Evolutionary conservation across 2,888 invertebrate genomes (phyloP), one percentile per base, ranked within the genome.

Genomic region (Coronaproctus castanopsis): DNA sequence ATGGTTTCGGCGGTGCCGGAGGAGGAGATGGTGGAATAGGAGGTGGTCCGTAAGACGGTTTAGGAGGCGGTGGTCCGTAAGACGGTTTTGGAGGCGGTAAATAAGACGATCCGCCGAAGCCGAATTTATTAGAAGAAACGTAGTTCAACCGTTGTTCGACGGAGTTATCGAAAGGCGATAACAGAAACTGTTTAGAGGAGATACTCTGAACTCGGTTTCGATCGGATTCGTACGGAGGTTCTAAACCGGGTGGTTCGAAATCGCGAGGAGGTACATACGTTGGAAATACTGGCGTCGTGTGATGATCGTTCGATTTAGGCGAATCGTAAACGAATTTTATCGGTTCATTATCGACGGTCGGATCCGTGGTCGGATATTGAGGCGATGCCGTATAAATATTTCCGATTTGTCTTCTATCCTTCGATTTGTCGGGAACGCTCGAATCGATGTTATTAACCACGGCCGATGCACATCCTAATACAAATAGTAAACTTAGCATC

Each of bases 1-100:
- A 60, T 21, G 67, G 68, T 58, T 69, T 68, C 19, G 71, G 69
- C 52, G 68, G 67, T 24, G 63, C 69, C n/a, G 66, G 70, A 64
- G 61, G 67, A 65, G 63, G 64, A 65, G 59, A 67, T 55, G 21
- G 19, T 5, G 55, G 55, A 24, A 51, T 2, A 3, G 53, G 64
- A 20, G 60, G 64, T 20, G 63, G 60, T n/a, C 57, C 68, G 54
- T 65, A 64, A 3, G 59, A 21, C 2, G 61, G 52, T 21, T 68
- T 65, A 54, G 71, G 69, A 1, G 62, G 55, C 10, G 73, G 65
- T 20, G 56, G 56, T 49, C n/a, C 20, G 21, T 56, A 56, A 2
- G 48, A 36, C 20, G 56, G 56, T 48, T 22, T 49, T 19, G 20
- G 56, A 54, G 54, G n/a, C 24, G 55, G 55, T 2, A 49, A 49